Base-by-base conservation (phyloP, 2,888 invertebrate species). In the Petrolisthes manimaculis region DNA sequence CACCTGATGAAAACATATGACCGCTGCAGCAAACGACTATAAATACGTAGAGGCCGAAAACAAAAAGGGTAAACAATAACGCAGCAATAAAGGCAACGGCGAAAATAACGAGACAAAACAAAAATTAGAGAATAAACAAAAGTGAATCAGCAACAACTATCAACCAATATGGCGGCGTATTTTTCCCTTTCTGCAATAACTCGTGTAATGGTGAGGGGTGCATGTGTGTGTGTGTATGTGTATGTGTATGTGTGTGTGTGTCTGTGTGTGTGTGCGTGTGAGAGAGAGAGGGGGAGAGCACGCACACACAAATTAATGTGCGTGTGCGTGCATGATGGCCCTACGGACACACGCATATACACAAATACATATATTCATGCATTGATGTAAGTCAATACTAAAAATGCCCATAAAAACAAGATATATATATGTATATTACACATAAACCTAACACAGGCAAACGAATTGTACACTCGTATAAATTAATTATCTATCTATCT, bases 161-260 rank as follows among this genome's bases (percentile, higher is more conserved):
- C 84, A 78, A 78, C 78, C 51, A 37, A 56, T 14, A 24, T 61
- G 84, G 78, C 75, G 67, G 75, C 84, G 75, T 84, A 84, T 77
- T 77, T 84, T 78, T 37, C 84, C 77, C 84, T 84, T 77, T 84
- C 67, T 78, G 84, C 84, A 84, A 84, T 84, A 84, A 84, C 77
- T 84, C 84, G 84, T 77, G 56, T 78, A 84, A 84, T 84, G 84
- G 78, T 37, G 18, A 51, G n/a, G 71, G 71, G 51, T 8, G 61
- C 14, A 61, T 37, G 21, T 77, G 77, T 77, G 14, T 77, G 37
- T 77, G 37, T 77, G 37, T 37, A 51, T 21, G 51, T 67, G 82
- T 67, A n/a, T 69, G 56, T 82, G 67, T 82, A 67, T 61, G 37
- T 51, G 82, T 82, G 14, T 67, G 37, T 82, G 37, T 67, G 67